Base-by-base conservation (phyloP, 2,797 vertebrate genomes). In the Rousettus madagascariensis region DNA sequence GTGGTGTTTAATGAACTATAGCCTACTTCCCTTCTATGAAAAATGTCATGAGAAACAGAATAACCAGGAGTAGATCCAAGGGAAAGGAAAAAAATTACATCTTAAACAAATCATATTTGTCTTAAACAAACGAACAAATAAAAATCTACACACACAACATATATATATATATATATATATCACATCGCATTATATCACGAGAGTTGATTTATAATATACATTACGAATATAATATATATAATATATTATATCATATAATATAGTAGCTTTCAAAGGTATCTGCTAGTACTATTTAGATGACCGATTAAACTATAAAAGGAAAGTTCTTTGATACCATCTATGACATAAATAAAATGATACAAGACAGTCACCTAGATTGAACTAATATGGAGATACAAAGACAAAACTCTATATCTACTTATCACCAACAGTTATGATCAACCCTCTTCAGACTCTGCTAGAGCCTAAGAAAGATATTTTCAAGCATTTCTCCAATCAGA, bases 401-500 rank as follows among this genome's bases (percentile, higher is more conserved):
- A 86, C n/a, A 69, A 30, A 72, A 55, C 36, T 83, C 46, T 74
- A 0, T 53, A 53, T 38, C 41, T 41, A 3, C 75, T 65, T 55
- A 17, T 63, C 66, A 83, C 12, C 46, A 49, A 80, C 53, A 38
- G 38, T 78, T 59, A 22, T 11, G 12, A 57, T 53, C 26, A 72
- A 2, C 7, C 22, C 51, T 68, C n/a, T 80, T 86, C 22, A 68
- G 51, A 86, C 16, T 22, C 28, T 30, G 26, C 28, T 61, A 51
- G 53, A 90, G 24, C 22, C 61, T 12, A 68, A 5, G 0, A 12
- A 93, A 89, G 86, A 68, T 2, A 49, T 95, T 95, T 95, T 80
- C 87, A 94, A 79, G 33, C 53, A 30, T 75, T 96, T 92, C 41
- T 95, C 94, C 79, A 55, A 3, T 95, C 43, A 86, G 26, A 74